phyloP scores from a whole-genome alignment of 1,140 invertebrate species.

The Globodera rostochiensis region DNA sequence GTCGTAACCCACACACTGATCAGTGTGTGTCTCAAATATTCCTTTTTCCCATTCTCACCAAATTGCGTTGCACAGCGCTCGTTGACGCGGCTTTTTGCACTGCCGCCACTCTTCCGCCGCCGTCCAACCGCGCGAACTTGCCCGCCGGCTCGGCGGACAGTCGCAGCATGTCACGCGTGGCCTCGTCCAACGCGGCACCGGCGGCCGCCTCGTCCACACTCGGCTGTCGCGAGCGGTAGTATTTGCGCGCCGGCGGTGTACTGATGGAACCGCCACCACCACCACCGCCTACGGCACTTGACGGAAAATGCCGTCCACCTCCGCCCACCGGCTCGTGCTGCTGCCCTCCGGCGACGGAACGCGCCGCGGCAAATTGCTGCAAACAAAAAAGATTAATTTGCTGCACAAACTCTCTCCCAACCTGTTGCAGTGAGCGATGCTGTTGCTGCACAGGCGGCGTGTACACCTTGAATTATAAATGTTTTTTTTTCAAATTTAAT shows the following conservation, averaged over 20 bases:
- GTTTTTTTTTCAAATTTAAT: conserved; percentile 3
- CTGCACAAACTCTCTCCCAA: not conserved
- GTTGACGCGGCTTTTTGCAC: conserved; percentile 52
- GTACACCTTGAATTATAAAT: conserved; percentile 7
- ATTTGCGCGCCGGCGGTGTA: not conserved
- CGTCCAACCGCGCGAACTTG: conserved; percentile 19
- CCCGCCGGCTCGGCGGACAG: conserved; percentile 44
- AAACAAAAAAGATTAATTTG: not conserved
- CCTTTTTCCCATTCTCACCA: not conserved
- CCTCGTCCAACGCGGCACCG: conserved; percentile 42
- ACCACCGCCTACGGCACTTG: not conserved
- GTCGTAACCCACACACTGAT: not conserved
- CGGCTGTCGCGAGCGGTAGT: not conserved
- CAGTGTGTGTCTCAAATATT: not conserved
- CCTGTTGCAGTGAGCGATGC: conserved; percentile 4
- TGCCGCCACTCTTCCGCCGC: conserved; percentile 29
- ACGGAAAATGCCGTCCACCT: not conserved
- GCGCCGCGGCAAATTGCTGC: not conserved
- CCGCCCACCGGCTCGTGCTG: conserved; percentile 2
- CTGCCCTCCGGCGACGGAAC: not conserved
- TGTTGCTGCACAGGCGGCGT: conserved; percentile 6
- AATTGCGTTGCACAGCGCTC: conserved; percentile 38
- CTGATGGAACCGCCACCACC: not conserved
- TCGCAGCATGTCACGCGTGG: conserved; percentile 48
- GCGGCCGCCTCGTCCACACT: conserved; percentile 19